Conservation (phyloP, 2,113 vertebrate genomes). For the Paramisgurnus dabryanus region DNA sequence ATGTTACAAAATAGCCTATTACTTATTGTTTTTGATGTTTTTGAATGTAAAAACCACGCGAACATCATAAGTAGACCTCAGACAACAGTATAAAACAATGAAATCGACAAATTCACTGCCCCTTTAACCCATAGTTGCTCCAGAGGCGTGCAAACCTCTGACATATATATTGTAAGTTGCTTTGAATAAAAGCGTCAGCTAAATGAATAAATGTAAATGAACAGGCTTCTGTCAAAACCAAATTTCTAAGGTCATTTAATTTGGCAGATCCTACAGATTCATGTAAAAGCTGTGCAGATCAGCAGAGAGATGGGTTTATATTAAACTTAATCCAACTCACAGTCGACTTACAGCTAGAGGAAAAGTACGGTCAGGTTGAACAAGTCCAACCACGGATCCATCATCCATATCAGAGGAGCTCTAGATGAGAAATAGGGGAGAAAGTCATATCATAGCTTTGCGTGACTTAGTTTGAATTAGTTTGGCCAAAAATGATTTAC, state of each 20-base stretch:
- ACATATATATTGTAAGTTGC: too few species aligned
- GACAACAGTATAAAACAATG: too few species aligned
- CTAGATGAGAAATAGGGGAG: slow-evolving; percentile 58
- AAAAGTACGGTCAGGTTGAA: slow-evolving; percentile 57
- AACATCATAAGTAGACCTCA: too few species aligned
- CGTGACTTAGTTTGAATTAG: neutral
- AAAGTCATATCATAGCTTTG: slow-evolving; percentile 35
- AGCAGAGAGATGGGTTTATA: neutral
- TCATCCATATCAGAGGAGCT: slow-evolving; percentile 70
- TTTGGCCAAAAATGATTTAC: too few species aligned
- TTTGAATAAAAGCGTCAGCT: too few species aligned
- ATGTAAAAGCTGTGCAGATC: neutral
- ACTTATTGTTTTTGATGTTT: too few species aligned
- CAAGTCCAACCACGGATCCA: slow-evolving; percentile 64
- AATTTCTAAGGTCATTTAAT: neutral
- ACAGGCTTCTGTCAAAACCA: neutral
- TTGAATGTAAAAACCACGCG: too few species aligned
- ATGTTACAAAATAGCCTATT: too few species aligned
- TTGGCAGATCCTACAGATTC: neutral
- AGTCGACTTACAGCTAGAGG: slow-evolving; percentile 66
- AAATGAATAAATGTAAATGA: neutral
- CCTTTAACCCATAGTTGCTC: too few species aligned
- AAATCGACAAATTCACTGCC: too few species aligned
- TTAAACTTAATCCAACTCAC: neutral
- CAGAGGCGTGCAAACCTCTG: too few species aligned